These are phyloP conservation scores for Diploscapter pachys DNA, from an alignment of 1,140 invertebrate genomes.

Conservation along the genomic window DNA sequence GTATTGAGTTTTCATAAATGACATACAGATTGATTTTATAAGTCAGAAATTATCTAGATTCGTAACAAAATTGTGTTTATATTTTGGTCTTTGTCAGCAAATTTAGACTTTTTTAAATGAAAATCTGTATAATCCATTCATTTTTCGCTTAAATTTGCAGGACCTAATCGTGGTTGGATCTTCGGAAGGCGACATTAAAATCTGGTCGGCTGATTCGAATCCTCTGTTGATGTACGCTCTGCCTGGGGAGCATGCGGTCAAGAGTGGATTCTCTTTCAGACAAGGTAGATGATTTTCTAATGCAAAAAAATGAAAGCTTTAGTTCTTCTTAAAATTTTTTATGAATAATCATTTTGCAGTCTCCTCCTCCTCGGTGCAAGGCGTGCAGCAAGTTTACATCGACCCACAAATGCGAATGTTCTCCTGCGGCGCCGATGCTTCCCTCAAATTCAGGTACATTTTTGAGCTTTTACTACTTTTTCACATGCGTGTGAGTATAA, in stretches of 20 bases:
- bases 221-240: conserved; percentile 82
- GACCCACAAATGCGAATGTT: conserved; percentile 81
- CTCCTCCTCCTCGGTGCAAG: conserved; percentile 60
- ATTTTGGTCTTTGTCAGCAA: no score
- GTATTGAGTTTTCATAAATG: no score
- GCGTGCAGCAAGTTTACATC: conserved; percentile 88
- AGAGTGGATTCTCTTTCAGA: conserved; percentile 53
- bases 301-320: neutral
- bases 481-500: conserved; percentile 33
- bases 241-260: conserved; percentile 77
- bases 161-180: conserved; percentile 95
- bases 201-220: conserved; percentile 78
- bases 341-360: conserved; percentile 29
- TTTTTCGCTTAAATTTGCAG: conserved; percentile 30
- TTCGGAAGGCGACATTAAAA: conserved; percentile 98
- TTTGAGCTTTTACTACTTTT: conserved; percentile 70
- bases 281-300: conserved; percentile 33
- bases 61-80: no score
- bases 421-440: conserved; percentile 96
- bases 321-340: no score
- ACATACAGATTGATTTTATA: no score
- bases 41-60: no score
- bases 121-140: no score
- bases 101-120: no score
- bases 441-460: conserved; percentile 77